Conservation (phyloP, 1,140 invertebrate species). For the Bursaphelenchus mucronatus region DNA sequence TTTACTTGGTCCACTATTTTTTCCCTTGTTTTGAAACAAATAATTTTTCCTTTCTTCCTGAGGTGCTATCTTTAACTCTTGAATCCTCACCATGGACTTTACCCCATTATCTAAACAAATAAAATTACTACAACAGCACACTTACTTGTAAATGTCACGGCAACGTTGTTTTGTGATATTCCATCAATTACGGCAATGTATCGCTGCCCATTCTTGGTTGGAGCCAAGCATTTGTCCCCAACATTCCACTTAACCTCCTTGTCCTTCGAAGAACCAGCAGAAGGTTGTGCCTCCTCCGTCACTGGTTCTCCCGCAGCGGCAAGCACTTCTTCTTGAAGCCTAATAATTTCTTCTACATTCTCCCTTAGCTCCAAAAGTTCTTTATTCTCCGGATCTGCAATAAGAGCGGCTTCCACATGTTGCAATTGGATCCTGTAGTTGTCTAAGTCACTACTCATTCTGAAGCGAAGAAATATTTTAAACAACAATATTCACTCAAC, state of each 20-base stretch:
- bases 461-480: neutral
- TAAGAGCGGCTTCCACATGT: constrained; percentile 44
- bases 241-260: constrained; percentile 39
- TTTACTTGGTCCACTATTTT: constrained; percentile 33
- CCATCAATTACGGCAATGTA: constrained; percentile 47
- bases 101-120: constrained; percentile 35
- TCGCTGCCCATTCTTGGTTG: constrained; percentile 44
- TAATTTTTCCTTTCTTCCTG: constrained; percentile 47
- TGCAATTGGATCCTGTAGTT: constrained; percentile 41
- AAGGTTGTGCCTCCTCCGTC: neutral
- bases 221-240: constrained; percentile 47
- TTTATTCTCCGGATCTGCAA: constrained; percentile 47
- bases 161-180: constrained; percentile 49
- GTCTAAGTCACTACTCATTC: constrained; percentile 30
- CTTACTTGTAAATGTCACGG: constrained; percentile 41
- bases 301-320: constrained; percentile 6
- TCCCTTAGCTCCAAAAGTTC: constrained; percentile 44
- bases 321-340: constrained; percentile 36
- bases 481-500: neutral
- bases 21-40: constrained; percentile 28
- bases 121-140: constrained; percentile 17
- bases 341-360: constrained; percentile 43
- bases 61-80: constrained; percentile 35
- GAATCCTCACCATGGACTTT: constrained; percentile 42
- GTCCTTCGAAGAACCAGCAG: constrained; percentile 12